Percentiles rank a stretch among this genome's conserved stretches.
Evolutionary conservation across 2,113 vertebrate genomes (phyloP).

Genomic region (Pachycephala philippinensis): DNA sequence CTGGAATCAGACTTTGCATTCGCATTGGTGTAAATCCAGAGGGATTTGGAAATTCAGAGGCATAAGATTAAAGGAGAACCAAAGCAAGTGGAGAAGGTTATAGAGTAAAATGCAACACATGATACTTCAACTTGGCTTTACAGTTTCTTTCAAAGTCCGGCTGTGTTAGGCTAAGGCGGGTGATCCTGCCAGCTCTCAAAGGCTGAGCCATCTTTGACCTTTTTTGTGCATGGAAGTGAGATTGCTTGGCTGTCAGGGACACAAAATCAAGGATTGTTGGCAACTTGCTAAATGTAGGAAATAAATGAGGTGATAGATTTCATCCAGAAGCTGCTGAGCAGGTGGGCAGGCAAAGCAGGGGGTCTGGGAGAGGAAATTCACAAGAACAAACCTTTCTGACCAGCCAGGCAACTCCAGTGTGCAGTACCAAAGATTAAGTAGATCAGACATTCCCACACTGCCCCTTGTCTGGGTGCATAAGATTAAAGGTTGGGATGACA

Average conservation of each 20-base stretch:
- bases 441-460: neutral
- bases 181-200: neutral
- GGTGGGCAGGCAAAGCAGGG: neutral
- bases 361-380: neutral
- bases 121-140: neutral
- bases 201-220: neutral
- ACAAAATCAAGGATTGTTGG: neutral
- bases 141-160: neutral
- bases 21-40: neutral
- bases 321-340: neutral
- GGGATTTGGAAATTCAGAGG: neutral
- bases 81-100: neutral
- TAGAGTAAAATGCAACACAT: fast-evolving
- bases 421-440: neutral
- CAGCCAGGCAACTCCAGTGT: neutral
- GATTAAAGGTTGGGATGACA: neutral
- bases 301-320: neutral
- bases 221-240: neutral
- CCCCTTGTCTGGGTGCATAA: neutral
- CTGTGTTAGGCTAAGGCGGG: neutral
- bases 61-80: neutral
- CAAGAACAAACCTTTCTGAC: neutral
- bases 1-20: neutral
- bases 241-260: neutral
- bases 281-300: neutral